Evolutionary conservation across 2,797 vertebrate genomes (phyloP).

Genomic region (Centropyge bicolor): DNA sequence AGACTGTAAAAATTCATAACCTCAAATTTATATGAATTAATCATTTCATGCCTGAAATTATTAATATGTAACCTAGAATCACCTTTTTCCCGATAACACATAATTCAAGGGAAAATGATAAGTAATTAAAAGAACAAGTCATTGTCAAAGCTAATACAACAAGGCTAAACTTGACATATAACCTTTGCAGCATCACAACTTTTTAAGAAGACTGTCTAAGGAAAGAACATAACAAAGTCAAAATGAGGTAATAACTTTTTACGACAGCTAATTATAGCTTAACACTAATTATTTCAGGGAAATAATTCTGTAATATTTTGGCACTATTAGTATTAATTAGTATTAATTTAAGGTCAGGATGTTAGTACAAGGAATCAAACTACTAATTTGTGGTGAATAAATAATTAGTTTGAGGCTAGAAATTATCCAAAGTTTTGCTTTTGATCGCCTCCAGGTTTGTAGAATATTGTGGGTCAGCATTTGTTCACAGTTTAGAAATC

Average conservation of each 20-base stretch:
- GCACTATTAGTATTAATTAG: not conserved
- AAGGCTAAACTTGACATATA: too few relatives aligned
- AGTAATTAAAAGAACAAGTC: not conserved
- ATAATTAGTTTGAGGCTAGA: not conserved
- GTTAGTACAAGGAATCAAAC: not conserved
- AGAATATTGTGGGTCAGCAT: not conserved
- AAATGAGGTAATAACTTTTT: not conserved
- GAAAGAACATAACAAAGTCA: not conserved
- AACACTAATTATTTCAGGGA: not conserved
- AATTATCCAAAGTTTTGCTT: not conserved
- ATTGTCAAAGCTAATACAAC: not conserved
- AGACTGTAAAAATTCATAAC: too few relatives aligned
- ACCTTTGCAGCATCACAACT: too few relatives aligned
- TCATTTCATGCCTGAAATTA: not conserved
- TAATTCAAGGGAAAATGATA: not conserved
- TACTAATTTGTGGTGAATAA: not conserved
- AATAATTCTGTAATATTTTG: not conserved
- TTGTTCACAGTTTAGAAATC: conserved; percentile 2
- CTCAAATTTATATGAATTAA: not conserved
- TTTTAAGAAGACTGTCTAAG: not conserved
- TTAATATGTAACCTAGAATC: not conserved
- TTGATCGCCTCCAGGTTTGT: not conserved
- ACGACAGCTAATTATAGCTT: not conserved
- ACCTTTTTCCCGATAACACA: not conserved
- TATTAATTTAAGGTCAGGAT: not conserved